Conservation (phyloP, 2,888 invertebrate species). For the Nomada ferruginata region DNA sequence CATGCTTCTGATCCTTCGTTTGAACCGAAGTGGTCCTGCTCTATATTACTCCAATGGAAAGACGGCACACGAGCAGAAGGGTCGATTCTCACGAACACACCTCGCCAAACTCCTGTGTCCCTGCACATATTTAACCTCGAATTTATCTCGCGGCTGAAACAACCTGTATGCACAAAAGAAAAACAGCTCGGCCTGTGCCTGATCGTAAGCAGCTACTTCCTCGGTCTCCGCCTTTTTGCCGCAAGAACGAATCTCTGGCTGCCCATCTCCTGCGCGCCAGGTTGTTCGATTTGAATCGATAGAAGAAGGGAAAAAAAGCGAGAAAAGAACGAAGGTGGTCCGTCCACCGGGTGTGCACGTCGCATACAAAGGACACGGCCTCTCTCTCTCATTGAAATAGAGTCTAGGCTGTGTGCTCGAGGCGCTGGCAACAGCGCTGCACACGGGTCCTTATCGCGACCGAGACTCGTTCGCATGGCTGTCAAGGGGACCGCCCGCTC, state of each 20-base stretch:
- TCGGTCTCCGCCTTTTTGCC: not conserved
- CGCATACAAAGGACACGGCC: conserved; percentile 63
- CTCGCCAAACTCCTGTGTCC: no score
- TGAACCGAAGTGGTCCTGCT: no score
- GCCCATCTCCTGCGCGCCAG: not conserved
- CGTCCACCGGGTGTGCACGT: conserved; percentile 4
- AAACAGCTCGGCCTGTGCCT: no score
- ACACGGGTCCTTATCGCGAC: conserved; percentile 72
- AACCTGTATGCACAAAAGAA: no score
- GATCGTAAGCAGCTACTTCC: not conserved
- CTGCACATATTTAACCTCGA: no score
- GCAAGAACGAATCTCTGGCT: not conserved
- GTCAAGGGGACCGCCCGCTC: conserved; percentile 73
- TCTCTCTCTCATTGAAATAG: conserved; percentile 65
- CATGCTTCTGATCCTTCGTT: not conserved
- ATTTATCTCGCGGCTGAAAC: no score
- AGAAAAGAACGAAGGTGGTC: conserved; percentile 4
- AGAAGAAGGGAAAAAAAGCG: not conserved
- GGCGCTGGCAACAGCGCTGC: conserved; percentile 74
- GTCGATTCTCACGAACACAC: no score
- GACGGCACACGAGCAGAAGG: no score
- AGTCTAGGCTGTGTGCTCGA: conserved; percentile 48
- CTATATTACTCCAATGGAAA: no score
- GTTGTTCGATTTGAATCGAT: conserved; percentile 39
- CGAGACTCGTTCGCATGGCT: conserved; percentile 74